These are phyloP conservation scores for Neelides folsomi DNA, from an alignment of 2,888 invertebrate genomes.

Conservation along the genomic window DNA sequence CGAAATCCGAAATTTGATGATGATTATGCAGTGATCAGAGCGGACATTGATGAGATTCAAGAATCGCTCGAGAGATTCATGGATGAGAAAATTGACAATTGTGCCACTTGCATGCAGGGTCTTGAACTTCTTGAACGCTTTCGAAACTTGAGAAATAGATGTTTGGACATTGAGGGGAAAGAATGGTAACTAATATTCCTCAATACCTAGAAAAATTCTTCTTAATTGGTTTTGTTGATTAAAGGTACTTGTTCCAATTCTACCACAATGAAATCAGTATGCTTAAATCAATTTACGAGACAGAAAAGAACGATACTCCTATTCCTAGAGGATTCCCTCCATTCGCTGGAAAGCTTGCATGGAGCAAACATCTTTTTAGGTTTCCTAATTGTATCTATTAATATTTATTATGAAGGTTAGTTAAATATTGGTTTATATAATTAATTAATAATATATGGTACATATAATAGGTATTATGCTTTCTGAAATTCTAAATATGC, in stretches of 20 bases:
- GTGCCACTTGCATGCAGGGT: conserved; percentile 29
- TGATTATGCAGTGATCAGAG: conserved; percentile 60
- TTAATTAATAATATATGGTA: too few relatives aligned
- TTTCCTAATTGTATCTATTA: too few relatives aligned
- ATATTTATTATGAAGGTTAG: too few relatives aligned
- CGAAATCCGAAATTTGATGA: conserved; percentile 58
- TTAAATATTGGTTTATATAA: too few relatives aligned
- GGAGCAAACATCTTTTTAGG: conserved; percentile 53
- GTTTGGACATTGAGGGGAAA: conserved; percentile 26
- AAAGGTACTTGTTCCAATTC: conserved; percentile 23
- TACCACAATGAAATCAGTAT: conserved; percentile 29
- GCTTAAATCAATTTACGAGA: conserved; percentile 49
- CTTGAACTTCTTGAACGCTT: conserved; percentile 51
- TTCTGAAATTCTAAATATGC: too few relatives aligned
- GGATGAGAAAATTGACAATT: conserved; percentile 37
- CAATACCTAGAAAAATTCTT: too few relatives aligned
- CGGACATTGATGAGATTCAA: conserved; percentile 55
- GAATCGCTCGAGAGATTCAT: conserved; percentile 59
- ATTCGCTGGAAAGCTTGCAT: conserved; percentile 63
- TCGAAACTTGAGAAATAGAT: conserved; percentile 50
- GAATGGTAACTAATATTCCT: too few relatives aligned
- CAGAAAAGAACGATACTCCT: conserved; percentile 58
- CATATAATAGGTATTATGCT: too few relatives aligned
- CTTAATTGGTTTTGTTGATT: too few relatives aligned
- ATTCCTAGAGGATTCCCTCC: conserved; percentile 64